Conservation (phyloP, 2,888 invertebrate species). For the Thysanoteuthis rhombus region DNA sequence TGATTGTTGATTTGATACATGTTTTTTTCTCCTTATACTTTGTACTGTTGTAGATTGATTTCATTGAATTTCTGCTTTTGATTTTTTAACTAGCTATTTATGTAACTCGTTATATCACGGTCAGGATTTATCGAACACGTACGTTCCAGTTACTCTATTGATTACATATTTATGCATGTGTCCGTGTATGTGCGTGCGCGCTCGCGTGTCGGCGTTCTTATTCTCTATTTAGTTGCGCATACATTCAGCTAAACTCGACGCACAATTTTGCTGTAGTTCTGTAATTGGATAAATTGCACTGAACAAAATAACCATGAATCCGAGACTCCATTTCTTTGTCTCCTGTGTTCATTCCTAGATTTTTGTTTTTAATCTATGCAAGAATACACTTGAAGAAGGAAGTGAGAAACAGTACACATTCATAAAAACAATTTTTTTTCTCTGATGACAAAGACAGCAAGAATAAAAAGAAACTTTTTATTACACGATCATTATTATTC, state of each 20-base stretch:
- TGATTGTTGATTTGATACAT: too few relatives aligned
- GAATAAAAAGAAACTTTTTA: background rate
- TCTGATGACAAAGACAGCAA: background rate
- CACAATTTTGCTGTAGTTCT: background rate
- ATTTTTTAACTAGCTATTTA: too few relatives aligned
- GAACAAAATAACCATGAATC: background rate
- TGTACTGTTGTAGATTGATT: too few relatives aligned
- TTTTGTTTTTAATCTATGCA: background rate
- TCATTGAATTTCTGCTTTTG: too few relatives aligned
- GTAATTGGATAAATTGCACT: background rate
- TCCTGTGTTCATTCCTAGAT: background rate
- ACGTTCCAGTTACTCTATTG: too few relatives aligned
- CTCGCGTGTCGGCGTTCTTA: too few relatives aligned
- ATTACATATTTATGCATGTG: background rate
- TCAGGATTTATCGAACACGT: too few relatives aligned
- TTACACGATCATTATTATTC: background rate
- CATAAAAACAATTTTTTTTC: conserved; percentile 1
- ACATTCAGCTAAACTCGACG: background rate
- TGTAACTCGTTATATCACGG: too few relatives aligned
- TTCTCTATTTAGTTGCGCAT: background rate
- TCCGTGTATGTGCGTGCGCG: too few relatives aligned
- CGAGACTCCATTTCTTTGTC: background rate
- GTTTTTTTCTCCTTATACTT: too few relatives aligned
- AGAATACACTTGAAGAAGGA: background rate
- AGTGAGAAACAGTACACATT: background rate